phyloP scores from a whole-genome alignment of 1,140 invertebrate species.

The Eumaeus atala region DNA sequence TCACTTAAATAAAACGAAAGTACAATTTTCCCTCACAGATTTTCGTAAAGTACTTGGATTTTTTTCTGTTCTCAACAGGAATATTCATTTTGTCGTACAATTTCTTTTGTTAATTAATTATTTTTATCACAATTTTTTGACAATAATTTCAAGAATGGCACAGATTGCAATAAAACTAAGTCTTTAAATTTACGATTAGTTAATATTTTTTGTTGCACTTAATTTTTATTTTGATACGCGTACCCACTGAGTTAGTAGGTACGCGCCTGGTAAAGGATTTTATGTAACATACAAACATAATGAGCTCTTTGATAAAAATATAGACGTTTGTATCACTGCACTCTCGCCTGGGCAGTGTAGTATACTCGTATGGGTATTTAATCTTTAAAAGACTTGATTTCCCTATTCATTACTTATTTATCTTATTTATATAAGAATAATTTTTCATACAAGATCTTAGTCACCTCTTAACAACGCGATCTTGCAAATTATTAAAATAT shows the following conservation, averaged over 20 bases:
- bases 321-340: not conserved
- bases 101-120: not conserved
- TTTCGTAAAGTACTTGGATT: no score
- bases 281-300: not conserved
- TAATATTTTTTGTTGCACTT: no score
- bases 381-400: slow-evolving; percentile 1
- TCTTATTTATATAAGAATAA: not conserved
- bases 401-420: not conserved
- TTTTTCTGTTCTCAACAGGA: no score
- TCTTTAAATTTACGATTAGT: not conserved
- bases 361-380: slow-evolving; percentile 9
- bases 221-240: no score
- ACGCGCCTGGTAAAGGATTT: no score
- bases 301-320: not conserved
- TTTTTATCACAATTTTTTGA: slow-evolving; percentile 3
- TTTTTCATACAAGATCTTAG: not conserved
- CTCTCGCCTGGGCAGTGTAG: slow-evolving; percentile 14
- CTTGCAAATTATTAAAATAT: slow-evolving; percentile 1
- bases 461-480: not conserved
- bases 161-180: not conserved
- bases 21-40: no score
- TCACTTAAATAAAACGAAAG: no score
- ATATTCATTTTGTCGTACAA: no score
- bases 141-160: not conserved
- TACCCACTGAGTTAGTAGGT: no score